A percentile compares a stretch with the other conserved stretches of the same genome.
These are phyloP conservation scores for Odontomyia ornata DNA, from an alignment of 2,888 invertebrate genomes.

Conservation along the genomic window DNA sequence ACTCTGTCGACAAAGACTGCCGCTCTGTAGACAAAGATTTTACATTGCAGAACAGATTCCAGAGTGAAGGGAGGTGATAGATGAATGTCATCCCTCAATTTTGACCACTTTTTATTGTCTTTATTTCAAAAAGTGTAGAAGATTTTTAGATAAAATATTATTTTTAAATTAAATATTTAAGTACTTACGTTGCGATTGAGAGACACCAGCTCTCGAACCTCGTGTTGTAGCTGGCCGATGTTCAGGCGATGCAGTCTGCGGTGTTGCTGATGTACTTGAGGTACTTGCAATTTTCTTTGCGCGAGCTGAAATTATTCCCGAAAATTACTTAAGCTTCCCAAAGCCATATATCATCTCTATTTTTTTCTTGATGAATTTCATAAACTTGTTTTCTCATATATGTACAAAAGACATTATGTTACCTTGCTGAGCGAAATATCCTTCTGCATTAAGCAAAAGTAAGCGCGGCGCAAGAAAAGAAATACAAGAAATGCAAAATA, in stretches of 20 bases:
- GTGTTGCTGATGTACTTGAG: constrained; percentile 57
- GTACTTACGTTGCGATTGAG: constrained; percentile 88
- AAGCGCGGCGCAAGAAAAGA: constrained; percentile 51
- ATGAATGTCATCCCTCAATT: too few species aligned
- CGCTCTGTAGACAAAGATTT: too few species aligned
- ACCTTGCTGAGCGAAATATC: constrained; percentile 74
- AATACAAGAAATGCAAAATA: constrained; percentile 49
- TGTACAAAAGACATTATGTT: constrained; percentile 54
- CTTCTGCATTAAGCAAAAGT: constrained; percentile 65
- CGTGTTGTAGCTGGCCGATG: constrained; percentile 68
- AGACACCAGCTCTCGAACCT: constrained; percentile 78
- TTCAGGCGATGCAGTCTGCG: constrained; percentile 67
- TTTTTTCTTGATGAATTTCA: too few species aligned
- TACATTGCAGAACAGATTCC: too few species aligned
- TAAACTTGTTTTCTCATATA: too few species aligned
- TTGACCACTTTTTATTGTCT: too few species aligned
- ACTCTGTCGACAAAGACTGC: too few species aligned
- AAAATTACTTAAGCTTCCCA: background rate
- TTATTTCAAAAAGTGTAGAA: too few species aligned
- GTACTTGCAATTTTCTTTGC: constrained; percentile 69
- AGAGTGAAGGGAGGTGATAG: too few species aligned
- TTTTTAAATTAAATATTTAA: too few species aligned
- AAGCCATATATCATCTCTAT: too few species aligned
- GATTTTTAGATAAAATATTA: too few species aligned
- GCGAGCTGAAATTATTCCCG: constrained; percentile 66